phyloP scores from a whole-genome alignment of 2,113 vertebrate species.

The Galemys pyrenaicus region DNA sequence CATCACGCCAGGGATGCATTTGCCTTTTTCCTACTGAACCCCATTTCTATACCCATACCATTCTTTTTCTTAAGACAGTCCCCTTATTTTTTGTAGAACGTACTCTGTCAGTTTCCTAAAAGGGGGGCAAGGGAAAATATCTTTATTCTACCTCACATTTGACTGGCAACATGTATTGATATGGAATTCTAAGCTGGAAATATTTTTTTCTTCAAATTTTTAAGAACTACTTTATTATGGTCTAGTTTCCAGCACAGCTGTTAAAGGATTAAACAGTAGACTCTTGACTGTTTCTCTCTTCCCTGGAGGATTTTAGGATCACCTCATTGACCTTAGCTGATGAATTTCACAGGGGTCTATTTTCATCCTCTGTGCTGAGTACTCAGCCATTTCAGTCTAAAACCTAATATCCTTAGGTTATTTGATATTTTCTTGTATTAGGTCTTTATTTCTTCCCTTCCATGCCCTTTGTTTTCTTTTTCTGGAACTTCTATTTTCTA shows the following conservation, averaged over 20 bases:
- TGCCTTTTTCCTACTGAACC: neutral
- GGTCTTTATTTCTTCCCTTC: neutral
- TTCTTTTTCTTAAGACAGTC: neutral
- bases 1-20: neutral
- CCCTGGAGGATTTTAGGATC: neutral
- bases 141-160: neutral
- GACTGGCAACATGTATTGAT: neutral
- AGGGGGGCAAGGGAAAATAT: neutral
- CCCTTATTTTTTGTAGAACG: neutral
- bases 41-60: neutral
- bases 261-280: neutral
- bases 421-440: neutral
- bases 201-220: slow-evolving; percentile 1
- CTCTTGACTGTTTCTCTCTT: neutral
- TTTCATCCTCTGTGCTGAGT: neutral
- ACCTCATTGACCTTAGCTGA: neutral
- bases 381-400: neutral
- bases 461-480: neutral
- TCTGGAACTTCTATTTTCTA: neutral
- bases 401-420: neutral
- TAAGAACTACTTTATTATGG: neutral
- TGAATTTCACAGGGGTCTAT: neutral
- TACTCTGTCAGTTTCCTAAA: neutral
- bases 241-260: neutral
- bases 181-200: neutral